A percentile compares a stretch with the other conserved stretches of the same genome.
Conservation (phyloP, 2,113 vertebrate species). For the Anarhynchus alexandrinus region DNA sequence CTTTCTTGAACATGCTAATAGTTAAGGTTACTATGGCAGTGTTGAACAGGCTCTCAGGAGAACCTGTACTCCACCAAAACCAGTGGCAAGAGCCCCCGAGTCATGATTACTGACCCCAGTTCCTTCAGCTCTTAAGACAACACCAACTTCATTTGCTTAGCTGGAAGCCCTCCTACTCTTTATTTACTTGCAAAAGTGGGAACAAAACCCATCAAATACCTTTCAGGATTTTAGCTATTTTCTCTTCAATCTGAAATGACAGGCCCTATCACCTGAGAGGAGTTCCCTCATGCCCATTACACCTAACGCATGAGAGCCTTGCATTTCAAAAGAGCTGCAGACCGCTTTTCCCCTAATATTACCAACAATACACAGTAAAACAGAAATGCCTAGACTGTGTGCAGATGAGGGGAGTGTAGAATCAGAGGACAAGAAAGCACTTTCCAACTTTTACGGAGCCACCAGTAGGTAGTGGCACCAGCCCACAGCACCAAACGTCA, state of each 20-base stretch:
- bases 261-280: neutral
- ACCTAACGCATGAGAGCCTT: neutral
- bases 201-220: neutral
- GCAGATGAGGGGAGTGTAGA: neutral
- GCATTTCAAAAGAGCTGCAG: neutral
- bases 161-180: neutral
- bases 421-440: neutral
- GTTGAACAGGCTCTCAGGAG: neutral
- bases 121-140: neutral
- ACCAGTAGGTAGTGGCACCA: neutral
- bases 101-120: neutral
- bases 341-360: neutral
- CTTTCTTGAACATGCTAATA: neutral
- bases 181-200: neutral
- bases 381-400: neutral
- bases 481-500: neutral
- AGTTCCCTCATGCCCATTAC: neutral
- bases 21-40: neutral
- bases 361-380: neutral
- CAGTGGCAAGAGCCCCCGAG: neutral
- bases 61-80: neutral
- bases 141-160: neutral
- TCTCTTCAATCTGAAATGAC: conserved; percentile 2
- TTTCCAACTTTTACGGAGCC: neutral
- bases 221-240: neutral